These are phyloP conservation scores for Eilema depressum DNA, from an alignment of 2,888 invertebrate genomes.

Conservation along the genomic window DNA sequence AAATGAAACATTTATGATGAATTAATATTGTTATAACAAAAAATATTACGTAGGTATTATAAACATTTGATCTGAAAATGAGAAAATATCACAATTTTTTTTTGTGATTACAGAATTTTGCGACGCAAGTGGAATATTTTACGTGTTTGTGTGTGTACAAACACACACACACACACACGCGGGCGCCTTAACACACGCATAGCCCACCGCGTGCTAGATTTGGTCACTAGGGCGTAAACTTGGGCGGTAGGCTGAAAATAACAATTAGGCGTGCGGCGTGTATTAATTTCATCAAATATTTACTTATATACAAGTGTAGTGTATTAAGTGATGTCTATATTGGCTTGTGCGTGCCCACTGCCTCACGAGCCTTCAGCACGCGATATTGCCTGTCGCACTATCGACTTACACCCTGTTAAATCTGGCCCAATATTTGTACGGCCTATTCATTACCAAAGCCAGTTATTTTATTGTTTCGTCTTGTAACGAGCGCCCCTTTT, in stretches of 20 bases:
- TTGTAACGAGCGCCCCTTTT: conserved; percentile 61
- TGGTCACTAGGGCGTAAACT: background rate
- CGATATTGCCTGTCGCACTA: conserved; percentile 81
- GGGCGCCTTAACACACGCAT: background rate
- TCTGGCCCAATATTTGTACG: conserved; percentile 84
- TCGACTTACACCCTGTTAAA: conserved; percentile 85
- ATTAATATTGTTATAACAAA: background rate
- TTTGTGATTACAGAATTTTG: too few species aligned
- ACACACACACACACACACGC: too few species aligned
- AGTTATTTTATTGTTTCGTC: conserved; percentile 79
- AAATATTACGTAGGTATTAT: too few species aligned
- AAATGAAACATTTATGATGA: background rate
- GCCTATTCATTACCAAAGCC: conserved; percentile 79
- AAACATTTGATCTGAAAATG: background rate
- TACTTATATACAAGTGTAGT: conserved; percentile 61
- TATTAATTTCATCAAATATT: conserved; percentile 63
- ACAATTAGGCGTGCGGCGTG: conserved; percentile 22
- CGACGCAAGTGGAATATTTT: background rate
- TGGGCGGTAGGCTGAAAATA: background rate
- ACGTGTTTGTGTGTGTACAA: background rate
- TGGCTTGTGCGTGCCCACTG: conserved; percentile 62
- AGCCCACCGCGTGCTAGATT: background rate
- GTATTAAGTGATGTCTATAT: conserved; percentile 77
- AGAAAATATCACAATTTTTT: background rate
- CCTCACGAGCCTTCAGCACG: conserved; percentile 67